Evolutionary conservation across 2,888 invertebrate genomes (phyloP).

Genomic region (Penaeus monodon): DNA sequence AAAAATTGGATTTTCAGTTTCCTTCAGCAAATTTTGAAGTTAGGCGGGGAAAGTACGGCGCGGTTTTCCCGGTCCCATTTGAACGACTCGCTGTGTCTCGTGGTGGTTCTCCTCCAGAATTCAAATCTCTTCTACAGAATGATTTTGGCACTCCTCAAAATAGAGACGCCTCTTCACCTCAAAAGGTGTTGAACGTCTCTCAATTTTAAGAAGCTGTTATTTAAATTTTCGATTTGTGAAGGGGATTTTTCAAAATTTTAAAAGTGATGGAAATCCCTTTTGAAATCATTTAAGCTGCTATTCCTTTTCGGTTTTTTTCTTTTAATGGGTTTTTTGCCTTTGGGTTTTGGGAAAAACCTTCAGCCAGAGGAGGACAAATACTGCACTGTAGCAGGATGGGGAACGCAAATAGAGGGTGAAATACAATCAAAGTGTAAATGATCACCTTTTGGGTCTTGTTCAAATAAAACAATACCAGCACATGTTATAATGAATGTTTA

Average conservation of each 20-base stretch:
- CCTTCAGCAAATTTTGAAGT: slow-evolving; percentile 14
- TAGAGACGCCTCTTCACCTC: slow-evolving; percentile 39
- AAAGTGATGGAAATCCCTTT: no score
- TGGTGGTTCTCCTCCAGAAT: slow-evolving; percentile 27
- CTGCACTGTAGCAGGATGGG: slow-evolving; percentile 53
- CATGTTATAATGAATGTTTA: no score
- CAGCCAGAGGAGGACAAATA: neutral
- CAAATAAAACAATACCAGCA: no score
- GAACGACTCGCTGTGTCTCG: slow-evolving; percentile 31
- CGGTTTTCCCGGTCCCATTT: slow-evolving; percentile 19
- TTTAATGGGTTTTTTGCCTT: slow-evolving; percentile 48
- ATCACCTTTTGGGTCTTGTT: no score
- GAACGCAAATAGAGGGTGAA: slow-evolving; percentile 31
- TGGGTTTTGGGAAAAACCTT: slow-evolving; percentile 12
- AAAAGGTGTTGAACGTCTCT: no score
- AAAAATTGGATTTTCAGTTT: neutral
- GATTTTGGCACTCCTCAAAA: slow-evolving; percentile 38
- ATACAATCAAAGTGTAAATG: no score
- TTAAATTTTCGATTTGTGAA: no score
- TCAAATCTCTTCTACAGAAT: slow-evolving; percentile 25
- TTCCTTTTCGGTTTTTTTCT: no score
- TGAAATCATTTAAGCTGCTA: no score
- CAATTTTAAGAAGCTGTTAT: no score
- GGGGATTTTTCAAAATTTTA: no score
- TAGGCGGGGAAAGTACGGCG: slow-evolving; percentile 34